Evolutionary conservation across 2,113 vertebrate genomes (phyloP).

Genomic region (Okapia johnstoni): DNA sequence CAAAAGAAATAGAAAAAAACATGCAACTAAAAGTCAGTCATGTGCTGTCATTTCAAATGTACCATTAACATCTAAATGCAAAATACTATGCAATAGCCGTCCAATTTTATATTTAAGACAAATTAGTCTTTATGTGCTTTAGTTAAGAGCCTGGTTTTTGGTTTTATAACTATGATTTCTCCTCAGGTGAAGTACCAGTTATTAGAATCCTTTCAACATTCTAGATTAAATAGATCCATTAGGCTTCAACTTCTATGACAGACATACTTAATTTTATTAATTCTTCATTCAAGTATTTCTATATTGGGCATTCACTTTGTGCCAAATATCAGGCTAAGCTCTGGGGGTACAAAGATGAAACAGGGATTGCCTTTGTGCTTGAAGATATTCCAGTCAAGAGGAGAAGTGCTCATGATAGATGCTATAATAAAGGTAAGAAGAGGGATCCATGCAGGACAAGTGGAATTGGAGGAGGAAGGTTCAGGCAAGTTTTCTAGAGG

Average conservation of each 20-base stretch:
- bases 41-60: background rate
- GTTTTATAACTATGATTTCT: constrained; percentile 1
- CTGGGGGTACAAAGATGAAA: background rate
- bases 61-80: background rate
- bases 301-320: background rate
- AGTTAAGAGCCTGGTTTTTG: background rate
- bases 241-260: background rate
- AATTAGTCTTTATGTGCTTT: background rate
- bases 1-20: background rate
- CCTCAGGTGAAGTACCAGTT: background rate
- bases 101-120: background rate
- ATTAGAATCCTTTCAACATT: background rate
- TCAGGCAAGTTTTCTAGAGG: background rate
- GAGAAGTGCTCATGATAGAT: background rate
- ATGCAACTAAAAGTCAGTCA: background rate
- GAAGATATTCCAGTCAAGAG: background rate
- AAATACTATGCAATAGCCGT: background rate
- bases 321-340: background rate
- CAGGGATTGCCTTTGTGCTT: background rate
- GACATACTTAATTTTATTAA: background rate
- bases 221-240: background rate
- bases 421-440: background rate
- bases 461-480: background rate
- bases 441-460: background rate
- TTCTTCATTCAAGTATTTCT: background rate